phyloP scores from a whole-genome alignment of 92 coral and sea anemone genomes.

The Porites cylindrica region DNA sequence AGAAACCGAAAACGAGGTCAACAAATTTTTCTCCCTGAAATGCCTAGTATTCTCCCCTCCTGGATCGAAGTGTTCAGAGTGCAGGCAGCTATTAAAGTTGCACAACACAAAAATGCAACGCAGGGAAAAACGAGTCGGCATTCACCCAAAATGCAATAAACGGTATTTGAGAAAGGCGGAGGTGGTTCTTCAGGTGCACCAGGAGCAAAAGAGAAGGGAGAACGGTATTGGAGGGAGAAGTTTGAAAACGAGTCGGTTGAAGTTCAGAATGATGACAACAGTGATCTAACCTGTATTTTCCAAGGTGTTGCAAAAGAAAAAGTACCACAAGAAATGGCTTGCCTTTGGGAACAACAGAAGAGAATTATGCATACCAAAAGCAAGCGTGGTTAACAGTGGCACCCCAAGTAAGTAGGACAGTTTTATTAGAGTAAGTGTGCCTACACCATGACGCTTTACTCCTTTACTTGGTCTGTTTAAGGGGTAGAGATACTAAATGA shows the following conservation, averaged over 20 bases:
- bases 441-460: too few species aligned
- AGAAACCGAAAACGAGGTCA: neutral
- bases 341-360: conserved; percentile 42
- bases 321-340: conserved; percentile 24
- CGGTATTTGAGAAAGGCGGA: conserved; percentile 3
- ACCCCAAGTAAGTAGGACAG: conserved; percentile 28
- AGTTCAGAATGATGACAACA: conserved; percentile 22
- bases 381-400: conserved; percentile 31
- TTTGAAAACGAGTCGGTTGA: conserved; percentile 1
- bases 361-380: neutral
- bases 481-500: too few species aligned
- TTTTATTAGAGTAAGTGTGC: too few species aligned
- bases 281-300: conserved; percentile 6
- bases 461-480: too few species aligned
- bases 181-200: neutral
- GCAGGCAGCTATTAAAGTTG: neutral
- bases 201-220: neutral
- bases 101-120: neutral
- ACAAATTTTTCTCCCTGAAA: neutral
- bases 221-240: conserved; percentile 22
- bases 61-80: neutral
- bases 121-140: neutral
- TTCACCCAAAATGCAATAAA: conserved; percentile 3
- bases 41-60: neutral
- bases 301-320: neutral